Conservation (phyloP, 2,113 vertebrate genomes). For the Meriones unguiculatus region DNA sequence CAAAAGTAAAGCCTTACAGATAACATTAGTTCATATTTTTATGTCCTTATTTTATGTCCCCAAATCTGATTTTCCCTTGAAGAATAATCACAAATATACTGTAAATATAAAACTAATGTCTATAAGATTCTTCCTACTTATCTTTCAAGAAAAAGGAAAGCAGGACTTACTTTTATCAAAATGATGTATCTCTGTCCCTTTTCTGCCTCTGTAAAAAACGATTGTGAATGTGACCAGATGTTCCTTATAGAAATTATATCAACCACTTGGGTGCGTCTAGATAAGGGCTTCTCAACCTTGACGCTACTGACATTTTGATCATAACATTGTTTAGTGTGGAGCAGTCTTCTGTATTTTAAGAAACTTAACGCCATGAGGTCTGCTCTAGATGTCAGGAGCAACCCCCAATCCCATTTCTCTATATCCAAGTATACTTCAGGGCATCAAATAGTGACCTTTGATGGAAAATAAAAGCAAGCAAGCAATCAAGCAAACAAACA, state of each 20-base stretch:
- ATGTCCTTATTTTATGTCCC: constrained; percentile 12
- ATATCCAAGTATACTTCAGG: neutral
- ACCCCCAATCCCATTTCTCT: neutral
- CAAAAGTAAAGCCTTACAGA: neutral
- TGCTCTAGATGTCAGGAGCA: neutral
- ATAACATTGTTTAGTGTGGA: no score
- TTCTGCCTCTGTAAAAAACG: neutral
- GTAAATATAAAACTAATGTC: constrained; percentile 18
- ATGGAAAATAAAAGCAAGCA: neutral
- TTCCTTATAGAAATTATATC: constrained; percentile 15
- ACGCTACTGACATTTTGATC: neutral
- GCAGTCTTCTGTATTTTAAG: neutral
- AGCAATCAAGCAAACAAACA: neutral
- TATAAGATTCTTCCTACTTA: neutral
- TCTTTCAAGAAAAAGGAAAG: neutral
- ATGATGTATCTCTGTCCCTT: neutral
- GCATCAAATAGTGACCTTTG: neutral
- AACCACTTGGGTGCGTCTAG: neutral
- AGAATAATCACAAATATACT: neutral
- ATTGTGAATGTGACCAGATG: neutral
- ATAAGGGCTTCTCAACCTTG: neutral
- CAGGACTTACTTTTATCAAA: neutral
- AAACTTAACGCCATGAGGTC: neutral
- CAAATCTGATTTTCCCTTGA: neutral
- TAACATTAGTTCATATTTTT: neutral